These are phyloP conservation scores for Epizoanthus stellaris DNA, from an alignment of 92 coral and sea anemone species.

Conservation along the genomic window DNA sequence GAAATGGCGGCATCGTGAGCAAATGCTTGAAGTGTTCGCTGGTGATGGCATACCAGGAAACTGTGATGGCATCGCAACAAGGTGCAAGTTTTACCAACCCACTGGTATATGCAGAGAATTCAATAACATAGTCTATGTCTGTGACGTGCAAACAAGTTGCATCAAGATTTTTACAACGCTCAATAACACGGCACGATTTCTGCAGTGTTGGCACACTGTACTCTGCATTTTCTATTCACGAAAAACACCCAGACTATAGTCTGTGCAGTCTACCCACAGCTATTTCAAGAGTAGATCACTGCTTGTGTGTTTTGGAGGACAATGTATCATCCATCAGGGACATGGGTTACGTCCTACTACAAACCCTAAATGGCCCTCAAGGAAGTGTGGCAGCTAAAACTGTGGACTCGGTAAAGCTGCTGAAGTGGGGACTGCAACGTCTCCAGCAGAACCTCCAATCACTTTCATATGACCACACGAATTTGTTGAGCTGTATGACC, in stretches of 20 bases:
- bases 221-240: background rate
- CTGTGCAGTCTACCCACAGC: too few species aligned
- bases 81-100: conserved; percentile 36
- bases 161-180: conserved; percentile 46
- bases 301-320: conserved; percentile 8
- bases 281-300: background rate
- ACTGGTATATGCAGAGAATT: conserved; percentile 35
- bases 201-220: conserved; percentile 6
- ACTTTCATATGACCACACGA: too few species aligned
- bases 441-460: too few species aligned
- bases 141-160: conserved; percentile 49
- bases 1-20: conserved; percentile 39
- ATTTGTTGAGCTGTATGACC: too few species aligned
- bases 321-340: conserved; percentile 4
- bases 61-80: conserved; percentile 48
- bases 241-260: background rate
- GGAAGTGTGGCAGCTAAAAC: too few species aligned
- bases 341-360: background rate
- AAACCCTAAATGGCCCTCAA: too few species aligned
- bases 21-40: conserved; percentile 34
- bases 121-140: conserved; percentile 30
- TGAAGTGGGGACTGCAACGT: too few species aligned
- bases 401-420: too few species aligned
- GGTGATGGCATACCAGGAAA: conserved; percentile 46
- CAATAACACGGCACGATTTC: conserved; percentile 33